Evolutionary conservation across 2,113 vertebrate species (phyloP), one percentile per base, ranked within the genome.

Genomic region (Rhagologus leucostigma): DNA sequence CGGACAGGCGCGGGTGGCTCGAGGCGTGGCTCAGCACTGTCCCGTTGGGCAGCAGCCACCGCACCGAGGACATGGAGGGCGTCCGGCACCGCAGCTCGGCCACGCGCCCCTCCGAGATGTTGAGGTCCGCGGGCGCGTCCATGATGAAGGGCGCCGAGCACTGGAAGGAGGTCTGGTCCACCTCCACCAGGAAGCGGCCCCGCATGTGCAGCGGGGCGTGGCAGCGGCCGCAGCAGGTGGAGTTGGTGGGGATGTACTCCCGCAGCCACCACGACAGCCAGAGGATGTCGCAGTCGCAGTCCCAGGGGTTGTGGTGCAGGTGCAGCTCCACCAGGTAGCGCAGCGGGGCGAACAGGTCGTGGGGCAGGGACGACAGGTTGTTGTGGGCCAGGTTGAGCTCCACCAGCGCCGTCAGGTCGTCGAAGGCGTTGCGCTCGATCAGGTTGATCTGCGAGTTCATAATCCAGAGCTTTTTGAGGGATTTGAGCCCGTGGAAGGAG

Each of bases 331-430:
- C 99, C 95, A 99, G 97, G 96, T 99, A 99, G 88, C 99, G 98
- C 97, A 99, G 93, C 5, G 99, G 99, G 46, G 99, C 98, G 53
- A 99, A 99, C 90, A 99, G 99, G 98, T 99, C 99, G 71, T 99
- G 99, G 96, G 99, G 99, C 93, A 99, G 96, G 70, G 99, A 99
- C 13, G 99, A 99, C 90, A 99, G 98, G 98, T 99, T 99, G 96
- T 99, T 99, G 98, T 99, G 99, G 94, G 99, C 99, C 97, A 99
- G 95, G 97, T 99, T 99, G 95, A 99, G 98, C 97, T 99, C 99
- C 96, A 99, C 99, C 96, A 99, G 98, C 7, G 98, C 99, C 59
- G 98, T 99, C 93, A 99, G 98, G 97, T 99, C 99, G 78, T 99
- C 99, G 90, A 99, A 99, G 71, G 99, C 99, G 89, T 99, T 99